Percentiles rank a stretch among this genome's conserved stretches.
phyloP scores from a whole-genome alignment of 2,113 vertebrate species.

The Leiothrix lutea region DNA sequence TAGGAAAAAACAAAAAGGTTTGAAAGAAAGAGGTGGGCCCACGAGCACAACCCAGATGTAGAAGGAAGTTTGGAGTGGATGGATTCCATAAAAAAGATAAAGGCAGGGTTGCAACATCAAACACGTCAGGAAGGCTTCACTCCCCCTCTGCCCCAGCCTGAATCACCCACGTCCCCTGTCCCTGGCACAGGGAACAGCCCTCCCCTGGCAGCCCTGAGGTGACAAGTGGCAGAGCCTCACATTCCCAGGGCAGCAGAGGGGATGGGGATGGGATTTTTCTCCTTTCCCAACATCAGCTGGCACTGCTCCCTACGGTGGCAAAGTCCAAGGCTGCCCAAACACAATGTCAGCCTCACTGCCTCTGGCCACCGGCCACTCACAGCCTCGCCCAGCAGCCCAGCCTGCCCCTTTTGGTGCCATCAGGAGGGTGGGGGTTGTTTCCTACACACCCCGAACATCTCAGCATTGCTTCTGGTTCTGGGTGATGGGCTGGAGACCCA shows the following conservation, averaged over 20 bases:
- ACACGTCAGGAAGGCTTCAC: neutral
- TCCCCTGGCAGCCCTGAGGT: neutral
- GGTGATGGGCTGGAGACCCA: neutral
- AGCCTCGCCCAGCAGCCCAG: neutral
- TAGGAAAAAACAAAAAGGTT: neutral
- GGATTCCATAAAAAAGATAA: neutral
- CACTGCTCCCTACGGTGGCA: rapidly evolving
- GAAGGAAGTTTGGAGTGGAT: neutral
- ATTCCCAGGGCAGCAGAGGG: neutral
- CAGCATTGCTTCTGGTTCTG: neutral
- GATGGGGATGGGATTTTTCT: neutral
- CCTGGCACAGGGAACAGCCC: neutral
- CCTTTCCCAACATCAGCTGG: neutral
- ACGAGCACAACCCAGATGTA: neutral
- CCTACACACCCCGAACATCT: neutral
- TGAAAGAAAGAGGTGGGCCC: neutral
- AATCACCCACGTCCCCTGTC: rapidly evolving
- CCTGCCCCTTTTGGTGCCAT: rapidly evolving
- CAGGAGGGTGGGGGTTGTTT: neutral
- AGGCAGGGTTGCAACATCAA: constrained; percentile 2
- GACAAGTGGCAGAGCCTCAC: neutral
- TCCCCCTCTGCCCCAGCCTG: neutral
- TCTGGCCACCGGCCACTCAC: neutral
- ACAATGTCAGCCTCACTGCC: neutral
- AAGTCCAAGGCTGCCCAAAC: constrained; percentile 10